Evolutionary conservation across 1,140 invertebrate genomes (phyloP).

Genomic region (Ladona fulva): DNA sequence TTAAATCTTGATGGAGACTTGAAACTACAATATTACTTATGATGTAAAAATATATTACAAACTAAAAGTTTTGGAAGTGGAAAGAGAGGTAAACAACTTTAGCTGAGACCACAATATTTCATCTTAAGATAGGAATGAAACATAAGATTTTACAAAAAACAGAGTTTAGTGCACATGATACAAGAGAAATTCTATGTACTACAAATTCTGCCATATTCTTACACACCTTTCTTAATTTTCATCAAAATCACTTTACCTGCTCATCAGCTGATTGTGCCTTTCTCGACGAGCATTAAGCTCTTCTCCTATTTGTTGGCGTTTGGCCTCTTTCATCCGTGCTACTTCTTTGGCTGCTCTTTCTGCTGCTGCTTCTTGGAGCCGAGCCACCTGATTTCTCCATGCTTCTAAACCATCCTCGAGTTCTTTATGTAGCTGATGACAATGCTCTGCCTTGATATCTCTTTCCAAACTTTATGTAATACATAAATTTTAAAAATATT

Average conservation of each 20-base stretch:
- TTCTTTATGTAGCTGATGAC: slow-evolving; percentile 27
- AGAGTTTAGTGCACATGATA: too few relatives aligned
- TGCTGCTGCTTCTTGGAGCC: slow-evolving; percentile 28
- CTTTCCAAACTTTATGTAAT: slow-evolving; percentile 29
- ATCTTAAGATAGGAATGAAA: too few relatives aligned
- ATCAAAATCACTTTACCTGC: slow-evolving; percentile 23
- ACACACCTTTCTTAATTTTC: not conserved
- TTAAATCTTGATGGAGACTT: too few relatives aligned
- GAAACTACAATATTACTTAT: too few relatives aligned
- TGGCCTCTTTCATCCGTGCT: slow-evolving; percentile 23
- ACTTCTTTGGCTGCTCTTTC: slow-evolving; percentile 27
- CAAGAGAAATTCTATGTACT: too few relatives aligned
- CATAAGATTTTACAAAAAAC: too few relatives aligned
- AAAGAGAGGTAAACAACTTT: too few relatives aligned
- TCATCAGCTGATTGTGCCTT: slow-evolving; percentile 25
- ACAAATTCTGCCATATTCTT: not conserved
- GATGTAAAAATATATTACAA: too few relatives aligned
- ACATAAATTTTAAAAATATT: too few relatives aligned
- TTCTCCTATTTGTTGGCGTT: slow-evolving; percentile 25
- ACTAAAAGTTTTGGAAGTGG: too few relatives aligned
- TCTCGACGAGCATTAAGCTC: slow-evolving; percentile 26
- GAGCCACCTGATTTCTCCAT: slow-evolving; percentile 32
- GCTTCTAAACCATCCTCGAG: slow-evolving; percentile 29
- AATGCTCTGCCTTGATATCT: slow-evolving; percentile 27
- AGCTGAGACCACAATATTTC: too few relatives aligned